Evolutionary conservation across 2,888 invertebrate species (phyloP), one percentile per base, ranked within the genome.

Genomic region (Ectemnius lituratus): DNA sequence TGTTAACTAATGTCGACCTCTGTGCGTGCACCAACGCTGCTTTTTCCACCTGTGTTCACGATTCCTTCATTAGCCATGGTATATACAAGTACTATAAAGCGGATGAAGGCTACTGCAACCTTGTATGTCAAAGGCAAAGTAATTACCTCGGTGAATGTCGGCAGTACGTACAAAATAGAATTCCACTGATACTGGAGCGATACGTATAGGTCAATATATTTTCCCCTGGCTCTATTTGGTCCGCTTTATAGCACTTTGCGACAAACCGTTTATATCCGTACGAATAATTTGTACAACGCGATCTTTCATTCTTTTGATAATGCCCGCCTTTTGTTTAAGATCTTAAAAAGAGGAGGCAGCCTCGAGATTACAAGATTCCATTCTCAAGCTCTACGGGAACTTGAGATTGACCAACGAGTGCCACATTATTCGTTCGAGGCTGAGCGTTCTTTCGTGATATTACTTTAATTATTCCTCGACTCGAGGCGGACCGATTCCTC

Each of bases 21-120:
- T 28, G 27, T 84, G 85, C 80, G 75, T 87, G 85, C 87, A 86
- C 84, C 86, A 83, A 85, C 79, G 82, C 83, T 84, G 85, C 60
- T 75, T 70, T 78, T 71, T 74, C 69, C 71, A 64, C 27, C 28
- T 77, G 69, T 72, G 75, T 76, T 75, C 73, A 72, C 64, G 69
- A 57, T 78, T 75, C 60, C 66, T 78, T 77, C 56, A 20, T 67
- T 57, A 68, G 57, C 52, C 61, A 49, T 56, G 62, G 27, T 37
- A 37, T 37, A 67, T 57, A 47, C 62, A 58, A 23, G 64, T 45
- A 62, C 45, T 52, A 45, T 62, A 68, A 72, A 71, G 37, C 8
- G 57, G 67, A 56, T 61, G 52, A 18, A 49, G 37, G 16, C 73
- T 27, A 52, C 46, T 20, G n/a, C 62, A 18, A 46, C 47, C 45